These are phyloP conservation scores for Zelleria hepariella DNA, from an alignment of 2,888 invertebrate species.

Conservation along the genomic window DNA sequence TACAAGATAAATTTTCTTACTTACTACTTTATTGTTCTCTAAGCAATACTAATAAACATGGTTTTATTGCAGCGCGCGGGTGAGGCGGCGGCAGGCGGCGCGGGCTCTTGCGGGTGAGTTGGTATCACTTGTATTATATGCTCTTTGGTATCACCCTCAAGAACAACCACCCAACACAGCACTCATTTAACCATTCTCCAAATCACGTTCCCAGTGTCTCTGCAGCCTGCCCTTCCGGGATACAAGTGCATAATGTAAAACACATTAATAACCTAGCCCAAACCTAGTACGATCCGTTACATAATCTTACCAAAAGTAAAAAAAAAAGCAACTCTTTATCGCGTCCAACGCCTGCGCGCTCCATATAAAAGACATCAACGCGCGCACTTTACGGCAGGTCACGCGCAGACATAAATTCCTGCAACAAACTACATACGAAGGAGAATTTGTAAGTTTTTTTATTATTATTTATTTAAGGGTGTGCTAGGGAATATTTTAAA, in stretches of 20 bases:
- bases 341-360: background rate
- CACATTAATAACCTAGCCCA: no score
- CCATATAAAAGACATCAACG: slow-evolving; percentile 15
- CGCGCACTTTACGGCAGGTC: background rate
- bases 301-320: no score
- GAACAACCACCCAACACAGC: background rate
- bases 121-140: background rate
- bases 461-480: no score
- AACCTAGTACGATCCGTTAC: background rate
- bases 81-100: background rate
- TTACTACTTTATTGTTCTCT: no score
- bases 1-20: no score
- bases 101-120: background rate
- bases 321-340: background rate
- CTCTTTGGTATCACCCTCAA: background rate
- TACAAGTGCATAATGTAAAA: no score
- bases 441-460: no score
- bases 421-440: background rate
- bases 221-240: no score
- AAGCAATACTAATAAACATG: background rate
- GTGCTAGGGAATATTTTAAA: no score
- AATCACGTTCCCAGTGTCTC: no score
- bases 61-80: background rate
- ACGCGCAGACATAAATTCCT: background rate
- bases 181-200: no score